Percentiles rank a stretch among this genome's conserved stretches.
Evolutionary conservation across 2,113 vertebrate genomes (phyloP).

Genomic region (Heptranchias perlo): DNA sequence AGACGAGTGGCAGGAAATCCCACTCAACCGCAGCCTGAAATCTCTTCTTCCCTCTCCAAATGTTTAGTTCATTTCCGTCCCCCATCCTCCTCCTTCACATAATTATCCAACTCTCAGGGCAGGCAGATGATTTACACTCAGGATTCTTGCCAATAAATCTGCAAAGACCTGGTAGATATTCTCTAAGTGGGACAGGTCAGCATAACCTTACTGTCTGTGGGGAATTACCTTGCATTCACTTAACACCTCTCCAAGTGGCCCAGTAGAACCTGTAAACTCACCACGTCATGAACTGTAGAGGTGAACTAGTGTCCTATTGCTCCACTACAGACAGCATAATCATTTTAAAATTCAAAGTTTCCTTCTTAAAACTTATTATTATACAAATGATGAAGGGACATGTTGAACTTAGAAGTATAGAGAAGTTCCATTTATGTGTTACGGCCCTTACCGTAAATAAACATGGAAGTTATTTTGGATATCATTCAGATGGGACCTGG

Average conservation of each 20-base stretch:
- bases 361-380: background rate
- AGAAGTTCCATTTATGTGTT: background rate
- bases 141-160: background rate
- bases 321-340: background rate
- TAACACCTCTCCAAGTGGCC: background rate
- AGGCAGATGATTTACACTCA: background rate
- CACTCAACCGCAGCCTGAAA: background rate
- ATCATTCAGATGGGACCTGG: background rate
- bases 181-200: background rate
- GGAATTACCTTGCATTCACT: background rate
- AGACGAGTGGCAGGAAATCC: background rate
- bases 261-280: background rate
- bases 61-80: background rate
- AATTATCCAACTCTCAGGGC: background rate
- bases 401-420: background rate
- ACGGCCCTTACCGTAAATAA: background rate
- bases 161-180: background rate
- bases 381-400: background rate
- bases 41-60: background rate
- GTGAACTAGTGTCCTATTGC: background rate
- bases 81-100: background rate
- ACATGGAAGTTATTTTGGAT: background rate
- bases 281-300: background rate
- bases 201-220: no score
- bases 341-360: background rate